These are phyloP conservation scores for Origma solitaria DNA, from an alignment of 2,113 vertebrate species.

Conservation along the genomic window DNA sequence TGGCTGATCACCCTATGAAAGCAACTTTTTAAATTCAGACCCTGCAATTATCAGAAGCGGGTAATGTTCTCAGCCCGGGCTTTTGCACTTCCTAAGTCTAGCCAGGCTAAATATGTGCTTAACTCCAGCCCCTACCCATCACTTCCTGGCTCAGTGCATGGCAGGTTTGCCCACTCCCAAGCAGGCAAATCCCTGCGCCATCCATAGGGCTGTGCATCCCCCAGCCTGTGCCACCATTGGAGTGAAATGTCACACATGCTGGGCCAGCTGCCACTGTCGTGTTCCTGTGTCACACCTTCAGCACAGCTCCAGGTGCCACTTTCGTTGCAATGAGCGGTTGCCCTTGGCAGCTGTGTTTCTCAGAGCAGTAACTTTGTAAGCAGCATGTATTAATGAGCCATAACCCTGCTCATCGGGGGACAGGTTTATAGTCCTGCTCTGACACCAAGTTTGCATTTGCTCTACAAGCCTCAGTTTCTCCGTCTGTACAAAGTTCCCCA, in stretches of 20 bases:
- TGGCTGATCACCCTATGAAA: accelerated
- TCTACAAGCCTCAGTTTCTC: accelerated
- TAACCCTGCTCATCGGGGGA: background rate
- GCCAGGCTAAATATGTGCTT: background rate
- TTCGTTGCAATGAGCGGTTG: accelerated
- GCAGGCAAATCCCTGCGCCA: background rate
- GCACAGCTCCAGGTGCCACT: accelerated
- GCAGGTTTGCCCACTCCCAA: background rate
- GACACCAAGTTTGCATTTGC: background rate
- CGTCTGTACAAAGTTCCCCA: background rate
- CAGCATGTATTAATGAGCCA: accelerated
- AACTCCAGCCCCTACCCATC: background rate
- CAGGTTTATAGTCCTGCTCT: background rate
- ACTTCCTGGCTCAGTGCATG: accelerated
- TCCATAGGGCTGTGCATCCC: accelerated
- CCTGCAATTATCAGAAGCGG: background rate
- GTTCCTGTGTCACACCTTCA: background rate
- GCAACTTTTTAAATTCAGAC: background rate
- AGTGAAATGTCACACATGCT: background rate
- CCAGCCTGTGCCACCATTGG: background rate
- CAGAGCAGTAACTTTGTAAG: background rate
- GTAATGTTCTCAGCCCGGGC: background rate
- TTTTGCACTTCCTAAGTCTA: background rate
- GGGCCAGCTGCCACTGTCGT: background rate
- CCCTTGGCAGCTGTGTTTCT: background rate